Evolutionary conservation across 2,888 invertebrate genomes (phyloP), one percentile per base, ranked within the genome.

Genomic region (Sicus ferrugineus): DNA sequence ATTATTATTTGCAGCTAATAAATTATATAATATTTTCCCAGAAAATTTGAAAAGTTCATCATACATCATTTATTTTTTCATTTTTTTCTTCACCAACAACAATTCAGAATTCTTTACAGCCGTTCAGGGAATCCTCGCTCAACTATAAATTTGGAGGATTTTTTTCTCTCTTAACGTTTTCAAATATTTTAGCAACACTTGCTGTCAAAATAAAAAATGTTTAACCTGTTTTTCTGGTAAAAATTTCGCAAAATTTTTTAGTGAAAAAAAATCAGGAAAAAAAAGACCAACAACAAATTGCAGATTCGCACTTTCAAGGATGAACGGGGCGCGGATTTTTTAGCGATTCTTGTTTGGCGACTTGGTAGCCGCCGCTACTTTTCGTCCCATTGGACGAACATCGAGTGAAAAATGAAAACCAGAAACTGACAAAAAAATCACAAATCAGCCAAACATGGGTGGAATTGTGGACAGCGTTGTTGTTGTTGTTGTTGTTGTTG

Each of bases 231-330:
- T 62, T 42, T 58, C 58, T 58, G 28, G 31, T 34, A 34, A 58
- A 28, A 58, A 62, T 62, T 62, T 62, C 42, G 42, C 21, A 48
- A 64, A 28, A 23, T 59, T 59, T 2, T 3, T 50, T 28, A 64
- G 9, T 46, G 26, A 2, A 64, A 50, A 64, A n/a, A 64, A 5
- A 52, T 52, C 34, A n/a, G 66, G 48, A 61, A 30, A 65, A 65
- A 54, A 68, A 42, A 50, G 30, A 52, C 19, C 50, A 28, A 48
- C 64, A 59, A 50, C 67, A 26, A 50, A 54, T 56, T 68, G 54
- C 42, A 19, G 21, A 31, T 63, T 76, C 67, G 70, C 76, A 75
- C 72, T 74, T 74, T 76, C 74, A 75, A 75, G 75, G 76, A 76
- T 76, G 69, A 74, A 68, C 71, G 69, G 73, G 73, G 73, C 70